Evolutionary conservation across 2,797 vertebrate species (phyloP).

Genomic region (Amniataba percoides): DNA sequence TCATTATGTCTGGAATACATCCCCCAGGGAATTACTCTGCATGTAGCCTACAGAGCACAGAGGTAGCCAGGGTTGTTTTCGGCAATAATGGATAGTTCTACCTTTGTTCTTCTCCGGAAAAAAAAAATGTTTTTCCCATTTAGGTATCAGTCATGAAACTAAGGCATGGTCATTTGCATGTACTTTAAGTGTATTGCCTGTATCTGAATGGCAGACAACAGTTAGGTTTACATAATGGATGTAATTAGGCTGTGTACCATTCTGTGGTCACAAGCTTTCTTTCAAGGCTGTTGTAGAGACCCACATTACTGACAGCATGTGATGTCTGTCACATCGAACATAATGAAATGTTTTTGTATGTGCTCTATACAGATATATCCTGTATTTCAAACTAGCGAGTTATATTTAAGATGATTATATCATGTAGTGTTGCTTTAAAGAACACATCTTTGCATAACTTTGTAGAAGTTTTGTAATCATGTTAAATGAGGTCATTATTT

Average conservation of each 20-base stretch:
- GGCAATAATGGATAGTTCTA: constrained; percentile 66
- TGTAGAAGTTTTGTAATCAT: not conserved
- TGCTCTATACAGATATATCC: not conserved
- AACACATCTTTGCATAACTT: not conserved
- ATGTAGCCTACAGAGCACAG: constrained; percentile 66
- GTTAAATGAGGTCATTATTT: not conserved
- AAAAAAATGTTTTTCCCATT: constrained; percentile 32
- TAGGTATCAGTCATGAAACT: constrained; percentile 51
- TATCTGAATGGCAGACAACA: constrained; percentile 6
- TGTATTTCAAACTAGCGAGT: not conserved
- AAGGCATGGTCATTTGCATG: constrained; percentile 39
- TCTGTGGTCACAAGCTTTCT: not conserved
- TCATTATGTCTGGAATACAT: constrained; percentile 81
- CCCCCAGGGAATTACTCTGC: constrained; percentile 72
- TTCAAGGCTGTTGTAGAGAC: not conserved
- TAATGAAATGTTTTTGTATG: constrained; percentile 6
- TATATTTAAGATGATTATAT: not conserved
- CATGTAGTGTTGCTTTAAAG: not conserved
- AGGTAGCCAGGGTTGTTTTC: constrained; percentile 62
- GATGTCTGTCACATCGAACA: not conserved
- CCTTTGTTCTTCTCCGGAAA: constrained; percentile 70
- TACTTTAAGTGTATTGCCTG: constrained; percentile 16
- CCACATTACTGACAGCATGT: not conserved
- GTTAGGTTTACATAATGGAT: constrained; percentile 12
- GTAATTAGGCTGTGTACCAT: not conserved